Base-by-base conservation (phyloP, 1,140 invertebrate genomes). In the Drosophila bifasciata region DNA sequence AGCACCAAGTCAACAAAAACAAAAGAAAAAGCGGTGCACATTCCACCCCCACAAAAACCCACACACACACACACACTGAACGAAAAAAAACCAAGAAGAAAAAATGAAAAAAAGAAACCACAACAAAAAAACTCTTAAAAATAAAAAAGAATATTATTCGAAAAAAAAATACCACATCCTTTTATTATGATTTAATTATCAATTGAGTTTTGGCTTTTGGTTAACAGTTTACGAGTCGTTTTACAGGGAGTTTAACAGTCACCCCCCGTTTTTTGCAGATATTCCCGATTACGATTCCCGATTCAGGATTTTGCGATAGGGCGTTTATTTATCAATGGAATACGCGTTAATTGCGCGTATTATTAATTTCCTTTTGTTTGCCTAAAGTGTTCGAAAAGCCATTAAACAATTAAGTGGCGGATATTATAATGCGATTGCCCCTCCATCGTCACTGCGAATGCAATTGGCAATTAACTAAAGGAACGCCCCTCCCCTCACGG, bases 111-210 rank as follows among this genome's bases (percentile, higher is more conserved):
- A 71, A 77, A 59, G 21, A 68, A 73, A 76, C 48, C 62, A 57
- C 23, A 46, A 67, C 41, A 73, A 76, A 75, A 85, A 71, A 84
- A 85, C 73, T 73, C 69, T 77, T 77, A 74, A 77, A 81, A 86
- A 86, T 86, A 86, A 86, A 86, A 85, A 74, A 81, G 81, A 86
- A 86, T 86, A 86, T 88, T 88, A 86, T 86, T 86, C 81, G 59
- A 77, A 85, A 80, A 85, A 75, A 79, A 76, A 69, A 63, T 40
- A 45, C 32, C 41, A 50, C 46, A 44, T 70, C 68, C 77, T 86
- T 81, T 88, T 81, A 88, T 86, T 88, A 75, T 78, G 74, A 69
- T 86, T 86, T 86, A 86, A 86, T 86, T 78, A 78, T 13, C 9
- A 45, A 48, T 40, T 55, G 32, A 36, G 32, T 40, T 45, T 53